phyloP scores from a whole-genome alignment of 1,140 invertebrate genomes.

The Capitella teleta region DNA sequence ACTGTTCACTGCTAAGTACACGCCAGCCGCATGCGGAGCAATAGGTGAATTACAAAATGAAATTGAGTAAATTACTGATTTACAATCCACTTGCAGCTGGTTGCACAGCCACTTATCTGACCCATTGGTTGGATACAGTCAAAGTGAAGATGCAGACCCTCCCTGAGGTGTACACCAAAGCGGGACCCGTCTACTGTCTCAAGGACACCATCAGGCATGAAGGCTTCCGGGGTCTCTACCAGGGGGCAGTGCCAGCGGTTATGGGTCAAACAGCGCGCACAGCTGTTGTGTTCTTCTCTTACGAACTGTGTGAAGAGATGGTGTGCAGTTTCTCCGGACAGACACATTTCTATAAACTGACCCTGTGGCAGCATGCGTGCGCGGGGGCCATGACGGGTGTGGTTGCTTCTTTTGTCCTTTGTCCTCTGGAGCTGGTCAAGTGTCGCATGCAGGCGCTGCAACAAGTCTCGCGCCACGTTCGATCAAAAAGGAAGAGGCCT shows the following conservation, averaged over 20 bases:
- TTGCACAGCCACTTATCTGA: conserved; percentile 3
- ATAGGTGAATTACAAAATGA: no score
- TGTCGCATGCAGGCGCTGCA: conserved; percentile 8
- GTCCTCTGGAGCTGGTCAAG: conserved; percentile 7
- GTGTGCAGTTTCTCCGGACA: not conserved
- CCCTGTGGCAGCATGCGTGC: conserved; percentile 2
- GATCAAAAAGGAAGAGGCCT: no score
- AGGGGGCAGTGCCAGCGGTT: conserved; percentile 3
- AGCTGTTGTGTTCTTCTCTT: conserved; percentile 5
- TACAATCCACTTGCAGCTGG: conserved; percentile 8
- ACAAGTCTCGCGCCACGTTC: not conserved
- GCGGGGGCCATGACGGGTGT: conserved; percentile 7
- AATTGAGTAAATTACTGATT: no score
- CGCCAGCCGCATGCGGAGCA: no score
- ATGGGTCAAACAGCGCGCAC: not conserved
- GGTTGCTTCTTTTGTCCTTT: not conserved
- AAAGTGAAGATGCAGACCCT: conserved; percentile 8
- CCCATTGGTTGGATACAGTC: conserved; percentile 8
- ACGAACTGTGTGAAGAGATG: conserved; percentile 4
- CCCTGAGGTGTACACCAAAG: not conserved
- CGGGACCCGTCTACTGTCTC: not conserved
- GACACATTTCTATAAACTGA: not conserved
- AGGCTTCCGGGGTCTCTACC: conserved; percentile 2
- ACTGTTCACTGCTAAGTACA: no score
- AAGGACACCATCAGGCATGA: not conserved